Base-by-base conservation (phyloP, 1,140 invertebrate genomes). In the Lethrus apterus region DNA sequence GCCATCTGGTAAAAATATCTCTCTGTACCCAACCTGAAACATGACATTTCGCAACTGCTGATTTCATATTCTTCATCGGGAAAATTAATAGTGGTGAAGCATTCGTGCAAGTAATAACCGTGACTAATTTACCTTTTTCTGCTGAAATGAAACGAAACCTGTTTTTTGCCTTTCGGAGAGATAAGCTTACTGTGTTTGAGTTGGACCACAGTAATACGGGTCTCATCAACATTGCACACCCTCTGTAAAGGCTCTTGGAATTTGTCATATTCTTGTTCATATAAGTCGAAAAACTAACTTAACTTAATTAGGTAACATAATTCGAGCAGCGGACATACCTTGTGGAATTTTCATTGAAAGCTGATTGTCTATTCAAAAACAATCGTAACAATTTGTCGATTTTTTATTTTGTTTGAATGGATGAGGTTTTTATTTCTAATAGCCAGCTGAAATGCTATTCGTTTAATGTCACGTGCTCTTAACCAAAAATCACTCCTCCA, bases 181-280 rank as follows among this genome's bases (percentile, higher is more conserved):
- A 36, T 9, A 8, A 36, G 14, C 14, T 36, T 36, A 11, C 34
- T 36, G 3, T 13, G 5, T 11, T 36, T 36, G 20, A 18, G 34
- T 36, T 36, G 34, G 3, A 36, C 34, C 4, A 36, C 11, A 8
- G 7, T 36, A 10, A 36, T 2, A 40, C 60, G 31, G 66, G 56
- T 59, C 51, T 67, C 63, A 36, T 66, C 57, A 8, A 66, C 57
- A 48, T 65, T 67, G 43, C 53, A 67, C 18, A 67, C 57, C 31
- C 59, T 44, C 8, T 58, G 38, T 36, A 58, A 30, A 42, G 53
- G 34, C 15, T 36, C 7, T 5, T 36, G 7, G 34, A 10, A 18
- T 20, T 36, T 36, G 3, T 36, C 20, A 13, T 15, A 36, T 18
- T 36, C 5, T 36, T 17, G 3, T 11, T 36, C 34, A 36, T 36